Base-by-base conservation (phyloP, 2,888 invertebrate genomes). In the Phytoseiulus persimilis region DNA sequence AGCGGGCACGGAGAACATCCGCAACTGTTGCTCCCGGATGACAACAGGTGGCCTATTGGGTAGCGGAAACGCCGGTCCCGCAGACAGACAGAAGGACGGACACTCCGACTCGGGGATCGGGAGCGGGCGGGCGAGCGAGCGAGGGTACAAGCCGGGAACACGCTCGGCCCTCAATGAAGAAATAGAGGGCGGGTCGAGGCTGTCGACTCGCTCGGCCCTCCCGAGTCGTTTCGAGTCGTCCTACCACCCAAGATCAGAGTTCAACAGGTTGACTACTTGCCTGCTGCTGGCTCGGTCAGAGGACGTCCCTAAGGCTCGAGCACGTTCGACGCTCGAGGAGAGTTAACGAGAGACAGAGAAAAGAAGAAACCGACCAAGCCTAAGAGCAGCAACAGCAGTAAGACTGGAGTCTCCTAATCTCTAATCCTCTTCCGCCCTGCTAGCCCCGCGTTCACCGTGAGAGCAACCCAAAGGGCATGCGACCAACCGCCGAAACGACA, bases 231-330 rank as follows among this genome's bases (percentile, higher is more conserved):
- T 6, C 9, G 46, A 46, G 46, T 46, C 46, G 46, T 14, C 46
- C 9, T 46, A 6, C 46, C 65, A 23, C 23, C 23, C 65, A 2
- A 28, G 65, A 65, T 65, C 65, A 65, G 65, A 65, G 65, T 65
- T 65, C 65, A 65, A 65, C 65, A 65, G 65, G 65, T 65, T 65
- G 65, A 65, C 65, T 65, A 65, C 65, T 65, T 65, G 65, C 65
- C 65, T 14, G 65, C 65, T 28, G 65, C 65, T 39, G 5, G 39
- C 5, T 65, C 65, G 65, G 65, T 65, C 65, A 65, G 65, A 65
- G 18, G 28, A 65, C 65, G 65, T 65, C 65, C 65, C 65, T 23
- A 14, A 65, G 5, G 65, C 65, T 65, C 65, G 65, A 65, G 65
- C 65, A 65, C 65, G 65, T 65, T 65, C 65, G 18, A 65, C n/a